These are phyloP conservation scores for Octopus bimaculoides DNA, from an alignment of 1,140 invertebrate species.

Conservation along the genomic window DNA sequence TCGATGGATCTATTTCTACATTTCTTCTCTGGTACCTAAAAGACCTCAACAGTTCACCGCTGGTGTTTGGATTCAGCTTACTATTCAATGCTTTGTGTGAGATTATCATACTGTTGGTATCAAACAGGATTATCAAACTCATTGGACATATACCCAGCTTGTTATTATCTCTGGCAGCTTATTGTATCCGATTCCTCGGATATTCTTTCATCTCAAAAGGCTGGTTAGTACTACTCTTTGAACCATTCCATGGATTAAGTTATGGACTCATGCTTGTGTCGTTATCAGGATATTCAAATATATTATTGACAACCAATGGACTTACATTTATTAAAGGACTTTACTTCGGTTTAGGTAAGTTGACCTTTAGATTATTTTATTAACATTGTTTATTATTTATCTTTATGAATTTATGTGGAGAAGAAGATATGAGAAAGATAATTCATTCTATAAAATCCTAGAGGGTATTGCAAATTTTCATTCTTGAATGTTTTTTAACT, in stretches of 20 bases:
- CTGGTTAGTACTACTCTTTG: constrained; percentile 73
- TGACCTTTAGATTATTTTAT: not conserved
- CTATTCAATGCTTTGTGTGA: constrained; percentile 80
- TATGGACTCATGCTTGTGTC: constrained; percentile 86
- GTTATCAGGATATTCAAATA: constrained; percentile 84
- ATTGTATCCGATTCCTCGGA: constrained; percentile 73
- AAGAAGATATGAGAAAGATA: too few relatives aligned
- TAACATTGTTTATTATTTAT: too few relatives aligned
- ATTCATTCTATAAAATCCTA: too few relatives aligned
- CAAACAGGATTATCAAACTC: constrained; percentile 75
- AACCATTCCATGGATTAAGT: constrained; percentile 81
- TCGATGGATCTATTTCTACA: constrained; percentile 83
- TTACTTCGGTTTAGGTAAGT: constrained; percentile 56
- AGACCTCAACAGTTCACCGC: constrained; percentile 72
- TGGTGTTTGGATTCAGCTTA: constrained; percentile 77
- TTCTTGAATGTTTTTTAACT: too few relatives aligned
- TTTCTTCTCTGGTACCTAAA: constrained; percentile 85
- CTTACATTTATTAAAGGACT: constrained; percentile 78
- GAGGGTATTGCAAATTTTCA: too few relatives aligned
- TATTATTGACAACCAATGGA: constrained; percentile 80
- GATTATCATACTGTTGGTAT: constrained; percentile 76
- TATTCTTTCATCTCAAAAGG: constrained; percentile 79
- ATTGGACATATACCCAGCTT: constrained; percentile 81
- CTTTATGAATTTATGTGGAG: too few relatives aligned
- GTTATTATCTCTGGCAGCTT: constrained; percentile 75